Base-by-base conservation (phyloP, 35 echinoderm and acorn worm species). In the Strongylocentrotus purpuratus region DNA sequence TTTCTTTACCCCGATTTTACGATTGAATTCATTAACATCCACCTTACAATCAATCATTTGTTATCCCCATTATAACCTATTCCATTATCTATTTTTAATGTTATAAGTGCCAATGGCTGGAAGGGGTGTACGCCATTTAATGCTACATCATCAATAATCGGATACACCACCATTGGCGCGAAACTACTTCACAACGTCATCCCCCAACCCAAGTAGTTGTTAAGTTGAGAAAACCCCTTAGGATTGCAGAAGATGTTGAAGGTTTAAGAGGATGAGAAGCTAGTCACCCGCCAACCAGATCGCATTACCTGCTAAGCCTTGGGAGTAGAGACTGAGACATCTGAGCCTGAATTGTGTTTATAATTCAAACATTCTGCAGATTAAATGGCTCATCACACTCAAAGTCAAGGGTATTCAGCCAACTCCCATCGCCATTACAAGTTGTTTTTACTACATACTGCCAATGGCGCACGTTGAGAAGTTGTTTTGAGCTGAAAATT, bases 341-440 rank as follows among this genome's bases (percentile, higher is more conserved):
- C 7, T 4, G 65, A 78, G 65, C 65, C 65, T 28, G 20, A 78
- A 78, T 22, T 78, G 4, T 78, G 65, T 78, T 78, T 78, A 78
- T 78, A 78, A 78, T 78, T 78, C 65, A 78, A 78, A 78, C 65
- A 78, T 78, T 78, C 65, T 78, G 3, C 65, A 78, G 65, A 78
- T 78, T 78, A 78, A 78, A 22, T 78, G 65, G 65, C 65, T 78
- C 65, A 78, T 78, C 65, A n/a, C 65, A 55, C 65, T 78, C 65
- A 78, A 78, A 28, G 65, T 78, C 65, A 78, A 78, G 65, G 65
- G 25, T 28, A 78, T 78, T n/a, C 28, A 78, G 10, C 50, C 15
- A 4, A 78, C 65, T 78, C 65, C 65, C 28, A 28, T 78, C 20
- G 22, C 65, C 28, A n/a, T 78, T 28, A 78, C 20, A 78, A 18